Evolutionary conservation across 2,797 vertebrate genomes (phyloP).

Genomic region (Alcedo atthis): DNA sequence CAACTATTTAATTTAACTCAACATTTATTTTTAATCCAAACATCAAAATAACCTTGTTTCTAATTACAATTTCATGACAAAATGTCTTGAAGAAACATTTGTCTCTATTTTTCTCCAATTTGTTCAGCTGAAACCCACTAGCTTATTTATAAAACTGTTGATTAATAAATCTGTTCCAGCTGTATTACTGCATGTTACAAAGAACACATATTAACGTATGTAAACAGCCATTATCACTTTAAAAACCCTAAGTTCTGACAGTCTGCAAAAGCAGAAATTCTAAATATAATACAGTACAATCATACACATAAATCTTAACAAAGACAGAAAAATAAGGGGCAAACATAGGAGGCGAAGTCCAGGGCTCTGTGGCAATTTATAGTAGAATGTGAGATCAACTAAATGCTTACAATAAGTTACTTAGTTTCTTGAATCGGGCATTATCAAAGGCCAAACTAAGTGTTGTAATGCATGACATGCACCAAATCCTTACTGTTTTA

Average conservation of each 20-base stretch:
- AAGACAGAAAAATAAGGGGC: neutral
- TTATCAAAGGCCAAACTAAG: neutral
- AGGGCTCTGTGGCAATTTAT: neutral
- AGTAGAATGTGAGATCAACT: neutral
- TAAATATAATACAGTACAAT: neutral
- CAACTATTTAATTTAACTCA: conserved; percentile 42
- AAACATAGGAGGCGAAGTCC: neutral
- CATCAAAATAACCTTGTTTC: conserved; percentile 55
- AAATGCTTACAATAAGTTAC: neutral
- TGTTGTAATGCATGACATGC: neutral
- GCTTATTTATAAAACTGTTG: conserved; percentile 28
- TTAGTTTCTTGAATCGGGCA: neutral
- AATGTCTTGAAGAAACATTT: conserved; percentile 43
- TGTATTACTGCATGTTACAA: conserved; percentile 20
- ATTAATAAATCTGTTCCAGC: conserved; percentile 54
- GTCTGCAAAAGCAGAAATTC: neutral
- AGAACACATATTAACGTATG: conserved; percentile 10
- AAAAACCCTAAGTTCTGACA: neutral
- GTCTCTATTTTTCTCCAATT: conserved; percentile 24
- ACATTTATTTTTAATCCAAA: conserved; percentile 61
- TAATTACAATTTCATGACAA: conserved; percentile 62
- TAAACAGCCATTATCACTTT: neutral
- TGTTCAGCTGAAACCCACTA: conserved; percentile 8
- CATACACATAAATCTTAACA: neutral
- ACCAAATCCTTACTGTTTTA: neutral